Conservation (phyloP, 30 jellyfish, hydroid and myxozoan genomes). For the Hydractinia echinata region DNA sequence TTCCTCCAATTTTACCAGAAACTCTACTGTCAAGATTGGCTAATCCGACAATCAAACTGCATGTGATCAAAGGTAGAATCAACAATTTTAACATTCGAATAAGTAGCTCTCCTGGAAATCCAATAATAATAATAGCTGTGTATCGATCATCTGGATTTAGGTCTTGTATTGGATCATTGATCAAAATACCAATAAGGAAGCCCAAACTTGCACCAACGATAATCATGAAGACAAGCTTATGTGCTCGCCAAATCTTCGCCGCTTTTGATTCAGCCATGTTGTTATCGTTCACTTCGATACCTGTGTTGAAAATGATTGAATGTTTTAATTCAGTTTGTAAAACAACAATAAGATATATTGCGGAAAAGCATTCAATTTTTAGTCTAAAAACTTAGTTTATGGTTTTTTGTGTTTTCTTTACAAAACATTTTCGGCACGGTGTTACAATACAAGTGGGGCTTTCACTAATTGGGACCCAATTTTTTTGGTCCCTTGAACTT, state of each 20-base stretch:
- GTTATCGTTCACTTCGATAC: too few species aligned
- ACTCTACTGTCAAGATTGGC: constrained; percentile 67
- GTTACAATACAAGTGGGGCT: too few species aligned
- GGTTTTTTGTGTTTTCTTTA: too few species aligned
- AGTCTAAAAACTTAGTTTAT: too few species aligned
- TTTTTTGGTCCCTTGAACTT: too few species aligned
- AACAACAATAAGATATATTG: too few species aligned
- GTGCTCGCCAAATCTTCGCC: constrained; percentile 6
- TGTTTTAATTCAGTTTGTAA: too few species aligned
- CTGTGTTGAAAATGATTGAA: too few species aligned
- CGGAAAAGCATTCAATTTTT: too few species aligned
- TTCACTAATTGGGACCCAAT: too few species aligned
- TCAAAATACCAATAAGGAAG: constrained; percentile 58
- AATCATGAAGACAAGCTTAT: constrained; percentile 54
- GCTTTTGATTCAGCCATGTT: too few species aligned
- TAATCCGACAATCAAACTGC: constrained; percentile 81
- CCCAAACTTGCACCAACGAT: constrained; percentile 75
- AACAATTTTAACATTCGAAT: constrained; percentile 71
- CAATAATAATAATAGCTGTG: constrained; percentile 64
- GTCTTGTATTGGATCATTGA: constrained; percentile 60
- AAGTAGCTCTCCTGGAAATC: constrained; percentile 88
- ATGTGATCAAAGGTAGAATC: constrained; percentile 79
- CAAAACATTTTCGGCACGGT: too few species aligned
- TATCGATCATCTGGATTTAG: constrained; percentile 63
- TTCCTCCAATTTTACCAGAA: constrained; percentile 79